Base-by-base conservation (phyloP, 2,888 invertebrate genomes). In the Epirrhoe tristata region DNA sequence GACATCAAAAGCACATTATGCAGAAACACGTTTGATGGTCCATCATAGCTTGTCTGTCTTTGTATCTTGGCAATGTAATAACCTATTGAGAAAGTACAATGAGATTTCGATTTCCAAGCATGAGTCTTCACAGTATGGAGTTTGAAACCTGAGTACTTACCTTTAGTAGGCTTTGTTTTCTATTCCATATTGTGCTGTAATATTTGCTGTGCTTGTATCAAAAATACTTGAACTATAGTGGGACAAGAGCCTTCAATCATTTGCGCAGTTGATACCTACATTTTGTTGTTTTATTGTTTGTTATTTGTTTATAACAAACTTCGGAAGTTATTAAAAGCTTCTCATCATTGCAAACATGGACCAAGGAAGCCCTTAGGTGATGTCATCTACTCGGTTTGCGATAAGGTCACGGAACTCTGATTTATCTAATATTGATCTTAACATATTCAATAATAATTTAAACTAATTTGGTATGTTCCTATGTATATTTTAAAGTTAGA, bases 281-380 rank as follows among this genome's bases (percentile, higher is more conserved):
- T 17, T 51, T 17, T 17, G 17, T 17, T 17, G 17, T 52, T 10
- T 31, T 48, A 14, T 16, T 48, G 16, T 48, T 46, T 48, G 16
- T 48, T 52, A 31, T 43, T 34, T 58, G 46, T 63, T 59, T 50
- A 17, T 59, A 50, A 39, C 34, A 48, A 55, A 59, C 54, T 54
- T 58, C 54, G 58, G 54, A 59, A 64, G 64, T 48, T 24, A 34
- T 48, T 50, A 59, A 64, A 34, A 56, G 55, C 46, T 52, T 43
- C 16, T 53, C 3, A 32, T 52, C 57, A 55, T 52, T 16, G 53
- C 57, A 63, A 58, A 58, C 52, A 63, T 62, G 39, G 48, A 58
- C 36, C 39, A 50, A 54, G 58, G 61, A 63, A 67, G 55, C 51
- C 48, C 63, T 62, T 61, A 14, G 53, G 34, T 57, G 59, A 63